Conservation (phyloP, 2,888 invertebrate species). For the Drosophila nr. perissopoda region DNA sequence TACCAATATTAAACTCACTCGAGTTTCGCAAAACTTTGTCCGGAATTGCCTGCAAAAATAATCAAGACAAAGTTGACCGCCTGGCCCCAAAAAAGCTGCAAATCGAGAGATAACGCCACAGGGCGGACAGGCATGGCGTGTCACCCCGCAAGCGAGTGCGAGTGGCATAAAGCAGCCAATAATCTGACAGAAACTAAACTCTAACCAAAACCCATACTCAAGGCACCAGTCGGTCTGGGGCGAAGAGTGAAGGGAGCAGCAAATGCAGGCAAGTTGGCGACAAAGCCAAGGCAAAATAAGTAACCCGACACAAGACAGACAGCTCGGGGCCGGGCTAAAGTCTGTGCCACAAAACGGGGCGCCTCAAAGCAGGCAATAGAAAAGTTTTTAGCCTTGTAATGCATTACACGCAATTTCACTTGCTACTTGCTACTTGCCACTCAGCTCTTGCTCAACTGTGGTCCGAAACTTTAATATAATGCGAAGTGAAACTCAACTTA, state of each 20-base stretch:
- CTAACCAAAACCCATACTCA: slow-evolving; percentile 26
- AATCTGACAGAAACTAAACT: slow-evolving; percentile 56
- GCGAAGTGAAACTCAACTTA: slow-evolving; percentile 47
- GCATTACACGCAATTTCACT: slow-evolving; percentile 80
- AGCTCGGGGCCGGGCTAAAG: slow-evolving; percentile 25
- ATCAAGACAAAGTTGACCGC: slow-evolving; percentile 68
- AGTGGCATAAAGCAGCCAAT: slow-evolving; percentile 72
- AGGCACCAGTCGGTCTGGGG: slow-evolving; percentile 34
- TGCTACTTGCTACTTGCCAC: slow-evolving; percentile 49
- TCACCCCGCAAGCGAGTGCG: slow-evolving; percentile 11
- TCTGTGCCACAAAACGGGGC: slow-evolving; percentile 36
- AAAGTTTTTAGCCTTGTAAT: slow-evolving; percentile 72
- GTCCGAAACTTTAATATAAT: slow-evolving; percentile 51
- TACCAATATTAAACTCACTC: slow-evolving; percentile 62
- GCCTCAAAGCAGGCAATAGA: slow-evolving; percentile 63
- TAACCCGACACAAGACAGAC: slow-evolving; percentile 47
- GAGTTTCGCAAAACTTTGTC: slow-evolving; percentile 54
- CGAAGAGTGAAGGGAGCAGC: background rate
- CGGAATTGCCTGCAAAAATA: slow-evolving; percentile 46
- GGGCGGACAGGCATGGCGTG: slow-evolving; percentile 29
- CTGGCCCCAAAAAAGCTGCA: slow-evolving; percentile 43
- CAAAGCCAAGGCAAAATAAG: slow-evolving; percentile 47
- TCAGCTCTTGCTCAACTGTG: slow-evolving; percentile 16
- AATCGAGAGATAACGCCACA: slow-evolving; percentile 67
- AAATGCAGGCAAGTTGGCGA: slow-evolving; percentile 47